phyloP scores from a whole-genome alignment of 2,888 invertebrate genomes.

The Bursaphelenchus okinawaensis region DNA sequence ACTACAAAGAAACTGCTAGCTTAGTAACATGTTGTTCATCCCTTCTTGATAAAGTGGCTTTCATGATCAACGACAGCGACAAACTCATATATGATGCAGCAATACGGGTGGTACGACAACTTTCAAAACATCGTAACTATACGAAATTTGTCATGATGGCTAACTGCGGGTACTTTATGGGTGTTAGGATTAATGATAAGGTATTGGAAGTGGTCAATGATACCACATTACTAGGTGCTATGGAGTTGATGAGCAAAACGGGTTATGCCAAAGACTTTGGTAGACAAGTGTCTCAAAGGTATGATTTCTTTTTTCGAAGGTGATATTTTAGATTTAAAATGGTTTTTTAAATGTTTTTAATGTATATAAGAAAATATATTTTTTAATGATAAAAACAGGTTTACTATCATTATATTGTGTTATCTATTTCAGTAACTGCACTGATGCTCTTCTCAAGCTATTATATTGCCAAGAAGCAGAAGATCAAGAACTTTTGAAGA shows the following conservation, averaged over 20 bases:
- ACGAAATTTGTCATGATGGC: conserved; percentile 28
- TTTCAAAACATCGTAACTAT: neutral
- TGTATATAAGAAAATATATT: no score
- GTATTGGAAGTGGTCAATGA: neutral
- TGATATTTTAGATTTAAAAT: neutral
- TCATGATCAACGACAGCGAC: conserved; percentile 25
- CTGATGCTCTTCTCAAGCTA: conserved; percentile 1
- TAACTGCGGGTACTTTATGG: conserved; percentile 40
- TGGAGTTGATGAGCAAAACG: conserved; percentile 1
- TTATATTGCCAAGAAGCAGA: conserved; percentile 6
- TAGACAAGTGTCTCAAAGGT: conserved; percentile 15
- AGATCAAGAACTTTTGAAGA: neutral
- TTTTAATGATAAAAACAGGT: no score
- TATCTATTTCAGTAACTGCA: conserved; percentile 5
- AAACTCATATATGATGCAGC: conserved; percentile 22
- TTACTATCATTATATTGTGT: no score
- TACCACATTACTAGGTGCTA: neutral
- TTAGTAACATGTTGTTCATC: conserved; percentile 28
- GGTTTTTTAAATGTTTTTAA: neutral
- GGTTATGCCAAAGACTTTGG: neutral
- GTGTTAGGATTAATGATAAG: conserved; percentile 15
- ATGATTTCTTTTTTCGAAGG: neutral
- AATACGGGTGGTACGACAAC: neutral
- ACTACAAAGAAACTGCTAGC: conserved; percentile 38
- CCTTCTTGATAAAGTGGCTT: conserved; percentile 33